Base-by-base conservation (phyloP, 2,113 vertebrate genomes). In the Hemiscyllium ocellatum region DNA sequence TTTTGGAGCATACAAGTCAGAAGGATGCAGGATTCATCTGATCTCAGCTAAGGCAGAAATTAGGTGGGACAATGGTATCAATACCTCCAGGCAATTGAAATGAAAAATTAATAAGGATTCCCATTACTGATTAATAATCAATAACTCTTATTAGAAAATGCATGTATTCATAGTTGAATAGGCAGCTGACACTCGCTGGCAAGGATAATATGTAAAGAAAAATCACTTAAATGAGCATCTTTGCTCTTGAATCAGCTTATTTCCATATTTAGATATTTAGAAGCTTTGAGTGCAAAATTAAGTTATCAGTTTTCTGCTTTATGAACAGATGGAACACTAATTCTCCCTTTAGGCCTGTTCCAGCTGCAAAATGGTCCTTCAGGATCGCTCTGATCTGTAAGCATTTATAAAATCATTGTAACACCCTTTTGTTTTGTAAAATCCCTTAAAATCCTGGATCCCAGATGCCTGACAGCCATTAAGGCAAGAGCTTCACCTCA, bases 291-390 rank as follows among this genome's bases (percentile, higher is more conserved):
- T 65, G n/a, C 56, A 61, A 91, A 91, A n/a, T 66, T 26, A 91
- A 37, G 89, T n/a, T 91, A 65, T 91, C 56, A 37, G 56, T 83
- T 83, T 83, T 42, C 78, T 83, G n/a, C 33, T 90, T 65, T 90
- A 61, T 90, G 87, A 90, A 90, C 87, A 90, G 56, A 91, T 91
- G 89, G 56, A 65, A 91, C 89, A n/a, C 89, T 93, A 68, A 68
- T 93, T 93, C 61, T 93, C 89, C 89, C 89, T 93, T 93, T n/a
- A 93, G 89, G 89, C 61, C 61, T 37, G 3, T 56, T 89, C 24
- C 24, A 89, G 86, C 86, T 90, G 50, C 50, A 56, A 89, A 89
- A 29, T 89, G 24, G 52, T 15, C n/a, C 89, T 91, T 65, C 19
- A 66, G 61, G 56, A 93, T n/a, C 89, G n/a, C 89, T 93, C 89